Conservation (phyloP, 2,888 invertebrate genomes). For the Melinaea menophilus region DNA sequence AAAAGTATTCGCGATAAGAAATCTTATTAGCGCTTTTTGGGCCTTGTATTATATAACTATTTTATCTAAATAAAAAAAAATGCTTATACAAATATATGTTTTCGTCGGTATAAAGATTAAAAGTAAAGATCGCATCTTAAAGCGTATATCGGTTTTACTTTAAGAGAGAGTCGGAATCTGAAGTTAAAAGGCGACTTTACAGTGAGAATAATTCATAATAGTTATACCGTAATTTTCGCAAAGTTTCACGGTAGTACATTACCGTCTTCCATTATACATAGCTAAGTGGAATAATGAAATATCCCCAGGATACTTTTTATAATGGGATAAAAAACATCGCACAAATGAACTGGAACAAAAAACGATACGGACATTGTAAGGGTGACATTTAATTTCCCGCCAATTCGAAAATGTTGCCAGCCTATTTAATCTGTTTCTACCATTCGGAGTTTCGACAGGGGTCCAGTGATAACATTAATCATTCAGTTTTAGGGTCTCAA, state of each 20-base stretch:
- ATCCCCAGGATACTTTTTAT: slow-evolving; percentile 18
- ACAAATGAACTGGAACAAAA: slow-evolving; percentile 24
- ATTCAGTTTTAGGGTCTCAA: slow-evolving; percentile 2
- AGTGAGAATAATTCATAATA: slow-evolving; percentile 23
- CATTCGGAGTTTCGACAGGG: slow-evolving; percentile 21
- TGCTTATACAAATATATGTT: no score
- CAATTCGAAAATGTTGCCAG: slow-evolving; percentile 36
- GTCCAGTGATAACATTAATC: slow-evolving; percentile 23
- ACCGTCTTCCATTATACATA: slow-evolving; percentile 29
- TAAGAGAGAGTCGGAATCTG: neutral
- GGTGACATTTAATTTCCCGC: slow-evolving; percentile 34
- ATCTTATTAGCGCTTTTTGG: no score
- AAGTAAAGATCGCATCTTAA: no score
- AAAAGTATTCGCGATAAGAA: neutral
- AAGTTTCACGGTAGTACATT: slow-evolving; percentile 25
- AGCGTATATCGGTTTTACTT: neutral
- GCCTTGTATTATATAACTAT: no score
- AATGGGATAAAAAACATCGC: slow-evolving; percentile 27
- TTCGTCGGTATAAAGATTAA: no score
- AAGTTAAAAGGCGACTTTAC: slow-evolving; percentile 7
- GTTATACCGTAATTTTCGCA: slow-evolving; percentile 11
- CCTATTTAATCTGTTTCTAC: slow-evolving; percentile 23
- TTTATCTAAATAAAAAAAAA: no score
- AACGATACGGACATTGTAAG: slow-evolving; percentile 26
- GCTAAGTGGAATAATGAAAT: slow-evolving; percentile 30